phyloP scores from a whole-genome alignment of 2,797 vertebrate species.

The Paguma larvata region DNA sequence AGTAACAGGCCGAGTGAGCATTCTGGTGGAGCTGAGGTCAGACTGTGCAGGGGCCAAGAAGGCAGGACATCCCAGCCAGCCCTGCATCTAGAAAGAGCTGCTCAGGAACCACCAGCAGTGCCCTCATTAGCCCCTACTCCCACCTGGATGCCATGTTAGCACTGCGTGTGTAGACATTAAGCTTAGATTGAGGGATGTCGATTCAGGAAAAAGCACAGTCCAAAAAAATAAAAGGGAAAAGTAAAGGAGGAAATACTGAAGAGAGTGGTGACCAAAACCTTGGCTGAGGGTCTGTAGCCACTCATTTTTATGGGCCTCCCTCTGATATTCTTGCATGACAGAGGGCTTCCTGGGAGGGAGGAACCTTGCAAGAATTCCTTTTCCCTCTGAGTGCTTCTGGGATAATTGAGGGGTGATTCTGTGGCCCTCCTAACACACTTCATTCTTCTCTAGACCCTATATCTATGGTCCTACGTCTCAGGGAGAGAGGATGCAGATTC shows the following conservation, averaged over 20 bases:
- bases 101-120: background rate
- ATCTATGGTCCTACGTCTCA: conserved; percentile 99
- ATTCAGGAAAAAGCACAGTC: background rate
- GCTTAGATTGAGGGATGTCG: background rate
- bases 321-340: background rate
- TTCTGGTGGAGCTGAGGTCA: background rate
- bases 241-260: background rate
- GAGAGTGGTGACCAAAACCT: background rate
- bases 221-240: background rate
- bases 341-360: background rate
- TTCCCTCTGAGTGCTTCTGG: background rate
- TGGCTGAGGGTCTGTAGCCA: background rate
- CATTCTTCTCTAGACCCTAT: conserved; percentile 92
- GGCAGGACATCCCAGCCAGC: background rate
- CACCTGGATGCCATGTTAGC: background rate
- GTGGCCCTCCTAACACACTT: conserved; percentile 19
- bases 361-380: background rate
- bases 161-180: background rate
- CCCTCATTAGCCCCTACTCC: background rate
- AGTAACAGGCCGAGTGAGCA: background rate
- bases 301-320: background rate
- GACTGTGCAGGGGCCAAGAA: background rate
- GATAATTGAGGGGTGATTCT: background rate
- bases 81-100: background rate
- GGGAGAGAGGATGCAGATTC: conserved; percentile 98